Base-by-base conservation (phyloP, 2,113 vertebrate species). In the Rhynchomys soricoides region DNA sequence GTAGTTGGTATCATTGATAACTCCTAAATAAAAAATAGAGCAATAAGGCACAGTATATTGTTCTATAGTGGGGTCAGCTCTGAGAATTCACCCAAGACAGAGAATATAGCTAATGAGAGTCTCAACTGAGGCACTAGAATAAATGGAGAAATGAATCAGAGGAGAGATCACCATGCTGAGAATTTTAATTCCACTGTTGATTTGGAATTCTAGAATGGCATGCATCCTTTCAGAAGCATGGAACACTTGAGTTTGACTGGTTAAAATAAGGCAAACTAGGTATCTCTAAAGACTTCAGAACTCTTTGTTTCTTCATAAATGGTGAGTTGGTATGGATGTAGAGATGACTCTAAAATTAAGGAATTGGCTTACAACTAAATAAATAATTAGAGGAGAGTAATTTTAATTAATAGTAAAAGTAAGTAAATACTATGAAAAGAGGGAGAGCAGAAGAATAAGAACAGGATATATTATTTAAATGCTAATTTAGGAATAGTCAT, bases 361-460 rank as follows among this genome's bases (percentile, higher is more conserved):
- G 21, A 57, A 21, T 40, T n/a, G 52, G 11, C 17, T 40, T 22
- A 55, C 34, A 57, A 57, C 4, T 11, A 57, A 40, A 7, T 26
- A 31, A 77, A 77, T 48, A 48, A 29, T 16, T 77, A 2, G 24
- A 48, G 85, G 9, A 9, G 22, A 75, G 45, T 85, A 68, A 59
- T 62, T 82, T 55, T 34, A 74, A 10, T 82, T 29, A n/a, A 26
- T 24, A 70, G 22, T 40, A 31, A 88, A 95, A 93, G 48, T 37
- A 52, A 91, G 62, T 57, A 0, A 7, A 82, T 5, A 15, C 50
- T 0, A 40, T 13, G 1, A 40, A 70, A 78, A 34, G 9, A 24
- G 21, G 34, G 1, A 13, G 5, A 19, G 4, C 0, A 0, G 1
- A 2, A 12, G 9, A 24, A 70, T 50, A 64, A 71, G 3, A 73